Evolutionary conservation across 2,797 vertebrate genomes (phyloP).

Genomic region (Hybognathus amarus): DNA sequence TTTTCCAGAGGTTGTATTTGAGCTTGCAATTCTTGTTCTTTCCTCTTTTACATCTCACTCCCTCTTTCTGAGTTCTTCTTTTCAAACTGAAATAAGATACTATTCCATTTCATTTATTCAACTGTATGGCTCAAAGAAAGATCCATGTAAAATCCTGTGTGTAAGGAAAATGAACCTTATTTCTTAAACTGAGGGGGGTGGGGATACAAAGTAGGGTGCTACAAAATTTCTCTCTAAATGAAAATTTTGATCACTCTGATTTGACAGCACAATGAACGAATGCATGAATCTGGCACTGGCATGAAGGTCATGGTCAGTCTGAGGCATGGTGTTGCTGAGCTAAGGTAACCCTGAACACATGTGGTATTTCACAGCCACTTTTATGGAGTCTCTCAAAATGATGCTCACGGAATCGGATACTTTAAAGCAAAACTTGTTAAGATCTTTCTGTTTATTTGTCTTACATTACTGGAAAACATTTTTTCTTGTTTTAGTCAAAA

Average conservation of each 20-base stretch:
- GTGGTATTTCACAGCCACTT: slow-evolving; percentile 34
- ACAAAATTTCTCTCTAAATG: not conserved
- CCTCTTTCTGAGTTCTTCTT: not conserved
- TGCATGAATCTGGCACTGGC: not conserved
- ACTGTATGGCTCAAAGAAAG: not conserved
- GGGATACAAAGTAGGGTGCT: not conserved
- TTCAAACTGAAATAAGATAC: slow-evolving; percentile 11
- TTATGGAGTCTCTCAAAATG: not conserved
- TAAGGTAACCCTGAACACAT: slow-evolving; percentile 22
- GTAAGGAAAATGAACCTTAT: not conserved
- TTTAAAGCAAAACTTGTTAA: no score
- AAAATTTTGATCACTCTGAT: slow-evolving; percentile 1
- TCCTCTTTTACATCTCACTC: not conserved
- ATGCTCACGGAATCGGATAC: no score
- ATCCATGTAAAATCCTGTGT: not conserved
- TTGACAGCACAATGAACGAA: not conserved
- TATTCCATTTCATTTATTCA: not conserved
- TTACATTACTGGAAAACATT: no score
- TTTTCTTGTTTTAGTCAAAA: no score
- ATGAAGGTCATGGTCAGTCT: slow-evolving; percentile 7
- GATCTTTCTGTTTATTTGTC: no score
- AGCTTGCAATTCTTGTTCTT: not conserved
- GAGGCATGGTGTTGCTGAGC: slow-evolving; percentile 9
- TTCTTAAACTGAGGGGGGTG: not conserved
- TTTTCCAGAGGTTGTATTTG: slow-evolving; percentile 7